Evolutionary conservation across 2,113 vertebrate species (phyloP), one percentile per base, ranked within the genome.

Genomic region (Hyla sarda): DNA sequence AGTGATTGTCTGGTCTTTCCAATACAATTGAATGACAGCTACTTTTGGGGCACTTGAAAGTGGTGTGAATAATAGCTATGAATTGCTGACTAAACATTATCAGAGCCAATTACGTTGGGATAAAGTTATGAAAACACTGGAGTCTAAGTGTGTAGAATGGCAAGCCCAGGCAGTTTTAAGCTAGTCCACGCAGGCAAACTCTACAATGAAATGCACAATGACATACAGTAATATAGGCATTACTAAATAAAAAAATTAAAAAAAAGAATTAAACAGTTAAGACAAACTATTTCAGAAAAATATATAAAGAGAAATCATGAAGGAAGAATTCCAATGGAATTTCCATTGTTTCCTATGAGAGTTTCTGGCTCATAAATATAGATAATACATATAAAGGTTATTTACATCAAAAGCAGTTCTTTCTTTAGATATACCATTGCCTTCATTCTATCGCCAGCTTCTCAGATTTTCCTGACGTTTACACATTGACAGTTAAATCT

Each of bases 1-100:
- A 9, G n/a, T 0, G 16, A 32, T 67, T 67, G 62, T 30, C 28
- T 16, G 11, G 30, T 8, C 34, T n/a, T 25, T 6, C 72, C 12
- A 9, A 74, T 47, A 74, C 13, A 25, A 25, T 74, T 3, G 23
- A 14, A 17, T 74, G 2, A 71, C 19, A 71, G 32, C 14, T 25
- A 48, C 32, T 41, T 48, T 74, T 74, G 37, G 23, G 69, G 19
- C 21, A 74, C 13, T 4, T 47, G 41, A 25, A 74, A 74, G 41
- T 47, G 72, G 47, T 76, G 73, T 50, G 41, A 74, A 74, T 47
- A 75, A 50, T 47, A n/a, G 23, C 71, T 47, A 25, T 47, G 45
- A 14, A 3, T 41, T 74, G 11, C 72, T 48, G 37, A 25, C 41
- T 74, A 48, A 76, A 76, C 41, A 30, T 50, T 76, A 45, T 19